Percentiles rank a stretch among this genome's conserved stretches.
phyloP scores from a whole-genome alignment of 1,140 invertebrate genomes.

The Lamellibrachia luymesi region DNA sequence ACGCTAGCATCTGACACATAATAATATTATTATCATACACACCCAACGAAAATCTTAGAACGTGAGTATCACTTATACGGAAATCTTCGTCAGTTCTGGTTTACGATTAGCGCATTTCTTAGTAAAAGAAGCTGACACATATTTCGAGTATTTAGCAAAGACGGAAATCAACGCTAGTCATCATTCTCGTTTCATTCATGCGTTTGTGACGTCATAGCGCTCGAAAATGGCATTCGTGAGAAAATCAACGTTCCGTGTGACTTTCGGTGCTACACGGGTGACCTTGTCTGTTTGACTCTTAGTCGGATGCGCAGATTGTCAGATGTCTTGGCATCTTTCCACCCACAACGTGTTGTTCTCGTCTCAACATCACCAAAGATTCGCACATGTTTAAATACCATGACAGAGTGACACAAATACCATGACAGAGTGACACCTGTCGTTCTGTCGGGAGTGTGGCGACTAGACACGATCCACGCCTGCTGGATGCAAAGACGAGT shows the following conservation, averaged over 20 bases:
- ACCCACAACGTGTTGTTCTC: neutral
- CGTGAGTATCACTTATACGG: neutral
- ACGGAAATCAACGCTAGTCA: neutral
- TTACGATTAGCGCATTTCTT: neutral
- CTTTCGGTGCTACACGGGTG: neutral
- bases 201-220: neutral
- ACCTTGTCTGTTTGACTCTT: neutral
- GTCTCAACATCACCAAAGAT: neutral
- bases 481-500: neutral
- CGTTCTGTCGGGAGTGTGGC: neutral
- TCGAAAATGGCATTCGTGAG: neutral
- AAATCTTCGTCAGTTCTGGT: neutral
- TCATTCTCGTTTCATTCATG: neutral
- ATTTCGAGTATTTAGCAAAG: neutral
- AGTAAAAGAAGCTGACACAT: neutral
- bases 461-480: neutral
- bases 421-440: neutral
- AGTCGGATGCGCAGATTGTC: neutral
- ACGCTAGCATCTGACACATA: too few species aligned
- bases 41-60: neutral
- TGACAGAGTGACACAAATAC: neutral
- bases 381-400: neutral
- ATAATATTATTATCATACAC: too few species aligned
- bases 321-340: neutral
- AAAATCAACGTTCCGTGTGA: neutral